Percentiles rank a stretch among this genome's conserved stretches.
Conservation (phyloP, 2,888 invertebrate species). For the Limnephilus lunatus region DNA sequence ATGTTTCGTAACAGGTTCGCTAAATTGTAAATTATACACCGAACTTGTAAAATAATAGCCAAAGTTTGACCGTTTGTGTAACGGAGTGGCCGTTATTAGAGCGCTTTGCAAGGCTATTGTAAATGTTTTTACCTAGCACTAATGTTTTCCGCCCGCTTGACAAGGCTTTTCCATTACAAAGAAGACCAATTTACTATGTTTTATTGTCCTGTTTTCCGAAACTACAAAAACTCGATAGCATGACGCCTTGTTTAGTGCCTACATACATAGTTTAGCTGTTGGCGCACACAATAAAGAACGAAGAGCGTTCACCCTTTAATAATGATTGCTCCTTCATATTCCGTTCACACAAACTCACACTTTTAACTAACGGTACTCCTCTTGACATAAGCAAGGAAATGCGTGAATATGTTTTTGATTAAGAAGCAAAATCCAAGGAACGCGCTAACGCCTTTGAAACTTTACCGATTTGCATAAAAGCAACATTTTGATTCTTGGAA, state of each 20-base stretch:
- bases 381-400: background rate
- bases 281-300: conserved; percentile 15
- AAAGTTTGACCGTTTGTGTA: conserved; percentile 58
- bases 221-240: conserved; percentile 33
- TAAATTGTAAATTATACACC: conserved; percentile 51
- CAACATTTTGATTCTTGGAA: background rate
- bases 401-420: background rate
- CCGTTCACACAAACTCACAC: background rate
- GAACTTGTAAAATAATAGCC: conserved; percentile 59
- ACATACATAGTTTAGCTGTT: background rate
- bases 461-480: background rate
- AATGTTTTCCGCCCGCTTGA: conserved; percentile 49
- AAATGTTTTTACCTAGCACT: conserved; percentile 48
- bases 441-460: conserved; percentile 2
- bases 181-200: conserved; percentile 41
- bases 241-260: conserved; percentile 10
- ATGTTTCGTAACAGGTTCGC: conserved; percentile 31
- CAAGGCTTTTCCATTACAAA: conserved; percentile 52
- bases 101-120: conserved; percentile 40
- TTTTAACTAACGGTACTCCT: background rate
- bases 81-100: conserved; percentile 49
- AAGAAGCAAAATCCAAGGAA: background rate
- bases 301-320: conserved; percentile 21
- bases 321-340: background rate
- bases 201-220: conserved; percentile 42